A percentile compares a stretch with the other conserved stretches of the same genome.
These are phyloP conservation scores for Thalpophila matura DNA, from an alignment of 2,888 invertebrate genomes.

Conservation along the genomic window DNA sequence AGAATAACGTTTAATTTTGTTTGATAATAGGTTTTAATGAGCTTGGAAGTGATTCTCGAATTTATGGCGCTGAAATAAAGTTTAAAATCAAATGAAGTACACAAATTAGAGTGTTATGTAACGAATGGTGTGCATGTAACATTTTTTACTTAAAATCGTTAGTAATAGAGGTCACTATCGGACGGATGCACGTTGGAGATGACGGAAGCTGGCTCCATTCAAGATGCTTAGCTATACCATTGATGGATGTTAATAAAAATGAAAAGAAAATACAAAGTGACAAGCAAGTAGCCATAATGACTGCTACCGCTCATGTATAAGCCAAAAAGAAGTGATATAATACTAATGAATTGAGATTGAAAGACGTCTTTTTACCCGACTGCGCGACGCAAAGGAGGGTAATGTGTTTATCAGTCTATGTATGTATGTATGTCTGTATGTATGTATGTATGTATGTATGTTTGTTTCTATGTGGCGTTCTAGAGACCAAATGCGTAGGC, in stretches of 20 bases:
- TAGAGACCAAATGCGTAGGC: too few relatives aligned
- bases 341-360: background rate
- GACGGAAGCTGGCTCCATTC: conserved; percentile 43
- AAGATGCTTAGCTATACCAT: conserved; percentile 29
- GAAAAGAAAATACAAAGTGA: conserved; percentile 15
- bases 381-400: too few relatives aligned
- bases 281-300: conserved; percentile 24
- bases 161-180: conserved; percentile 69
- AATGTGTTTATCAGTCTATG: too few relatives aligned
- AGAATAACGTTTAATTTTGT: conserved; percentile 25
- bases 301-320: background rate
- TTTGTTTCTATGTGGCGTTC: too few relatives aligned
- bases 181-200: conserved; percentile 55
- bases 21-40: background rate
- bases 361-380: background rate
- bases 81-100: conserved; percentile 33
- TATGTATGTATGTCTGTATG: too few relatives aligned
- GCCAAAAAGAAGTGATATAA: background rate
- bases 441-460: too few relatives aligned
- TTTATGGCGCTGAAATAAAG: conserved; percentile 35
- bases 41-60: conserved; percentile 28
- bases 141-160: conserved; percentile 66
- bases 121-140: conserved; percentile 54
- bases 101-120: conserved; percentile 59
- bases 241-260: conserved; percentile 35